Base-by-base conservation (phyloP, 2,113 vertebrate species). In the Hemiprocne comata region DNA sequence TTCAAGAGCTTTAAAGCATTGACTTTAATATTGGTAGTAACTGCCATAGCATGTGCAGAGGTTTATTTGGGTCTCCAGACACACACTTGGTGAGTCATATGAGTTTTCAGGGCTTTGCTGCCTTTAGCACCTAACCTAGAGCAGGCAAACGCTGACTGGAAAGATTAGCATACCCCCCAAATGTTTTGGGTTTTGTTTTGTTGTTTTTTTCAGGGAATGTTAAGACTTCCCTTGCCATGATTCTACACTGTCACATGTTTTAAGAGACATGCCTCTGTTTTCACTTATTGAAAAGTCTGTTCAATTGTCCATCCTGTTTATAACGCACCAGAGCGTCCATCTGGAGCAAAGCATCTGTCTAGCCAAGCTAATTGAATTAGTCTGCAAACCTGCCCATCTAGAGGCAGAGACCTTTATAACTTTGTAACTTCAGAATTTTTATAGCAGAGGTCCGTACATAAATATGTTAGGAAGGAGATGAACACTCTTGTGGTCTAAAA, bases 271-370 rank as follows among this genome's bases (percentile, higher is more conserved):
- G 10, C 4, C 19, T 85, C 51, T 67, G 23, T 40, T 85, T 87
- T 58, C 46, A 71, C 23, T 33, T 70, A 60, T 11, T 82, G 62
- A 87, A 72, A 84, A 91, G 15, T 79, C 78, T 76, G 33, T 51
- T 73, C 65, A 66, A 53, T 58, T 85, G 78, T 75, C 80, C 54
- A 24, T 78, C 50, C 40, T 72, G 74, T 77, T 95, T 70, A 55
- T 51, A 80, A 85, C 4, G 0, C 40, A 55, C 58, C 36, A 33
- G 15, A 85, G 85, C 79, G 46, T 80, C 70, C 82, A 93, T 62
- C 85, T 74, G 55, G 67, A 91, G 78, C 81, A 91, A 94, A 85
- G 67, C 74, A 95, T 76, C 87, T 94, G 82, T 80, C 85, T 76
- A 91, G 81, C 82, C 79, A 46, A 0, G 0, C 51, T 92, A 85